Base-by-base conservation (phyloP, 2,888 invertebrate genomes). In the Stenodera caucasica region DNA sequence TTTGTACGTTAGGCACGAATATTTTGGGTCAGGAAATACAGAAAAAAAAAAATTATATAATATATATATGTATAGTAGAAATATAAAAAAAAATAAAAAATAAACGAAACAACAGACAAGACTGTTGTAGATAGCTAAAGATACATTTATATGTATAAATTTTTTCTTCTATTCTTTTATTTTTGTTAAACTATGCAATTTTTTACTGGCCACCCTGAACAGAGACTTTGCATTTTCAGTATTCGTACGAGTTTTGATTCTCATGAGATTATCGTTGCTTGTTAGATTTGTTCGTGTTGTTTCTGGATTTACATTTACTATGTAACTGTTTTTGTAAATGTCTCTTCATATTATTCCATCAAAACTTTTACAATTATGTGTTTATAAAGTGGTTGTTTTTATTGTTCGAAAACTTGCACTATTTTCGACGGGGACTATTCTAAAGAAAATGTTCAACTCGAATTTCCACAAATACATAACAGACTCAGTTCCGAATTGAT, bases 1-100 rank as follows among this genome's bases (percentile, higher is more conserved):
- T 75, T 74, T 73, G 70, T 75, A 74, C 73, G 73, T 70, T 63
- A 55, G 67, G 69, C 74, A 74, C 74, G 75, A 66, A 71, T 70
- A 70, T 73, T 74, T 67, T 65, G 68, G 70, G 70, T 68, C 68
- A 72, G 64, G 65, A 69, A 67, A 70, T 72, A 72, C 71, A 71
- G 69, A 70, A 67, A 70, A 68, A 69, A 68, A 68, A 67, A 67
- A 66, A n/a, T n/a, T n/a, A n/a, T n/a, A n/a, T n/a, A n/a, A n/a
- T n/a, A n/a, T n/a, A n/a, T n/a, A n/a, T n/a, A n/a, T n/a, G n/a
- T n/a, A n/a, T n/a, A n/a, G n/a, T n/a, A n/a, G n/a, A n/a, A n/a
- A n/a, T 67, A 66, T 66, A 32, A 29, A 45, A 45, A 18, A 12
- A 21, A 9, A 45, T 11, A 45, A 45, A 8, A 15, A 5, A 45